These are phyloP conservation scores for Oreochromis aureus DNA, from an alignment of 2,113 vertebrate species.

Conservation along the genomic window DNA sequence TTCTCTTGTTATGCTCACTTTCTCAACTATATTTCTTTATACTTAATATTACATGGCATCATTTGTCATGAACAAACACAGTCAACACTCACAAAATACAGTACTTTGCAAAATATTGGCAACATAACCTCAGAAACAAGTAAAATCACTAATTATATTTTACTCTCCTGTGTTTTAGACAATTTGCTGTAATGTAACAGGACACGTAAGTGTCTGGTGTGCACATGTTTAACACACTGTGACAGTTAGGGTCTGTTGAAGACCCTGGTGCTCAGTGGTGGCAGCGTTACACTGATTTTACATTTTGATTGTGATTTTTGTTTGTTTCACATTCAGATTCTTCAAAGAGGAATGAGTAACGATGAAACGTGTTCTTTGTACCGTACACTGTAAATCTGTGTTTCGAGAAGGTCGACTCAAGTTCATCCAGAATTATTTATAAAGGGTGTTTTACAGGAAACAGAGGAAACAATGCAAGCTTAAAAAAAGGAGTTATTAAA, in stretches of 20 bases:
- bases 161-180: background rate
- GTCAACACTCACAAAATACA: background rate
- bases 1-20: background rate
- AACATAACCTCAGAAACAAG: background rate
- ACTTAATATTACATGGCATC: background rate
- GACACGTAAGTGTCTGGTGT: background rate
- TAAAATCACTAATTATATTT: background rate
- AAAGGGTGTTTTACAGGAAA: background rate
- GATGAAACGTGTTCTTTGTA: background rate
- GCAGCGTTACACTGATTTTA: background rate
- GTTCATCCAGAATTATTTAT: background rate
- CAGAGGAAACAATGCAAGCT: background rate
- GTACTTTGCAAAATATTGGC: background rate
- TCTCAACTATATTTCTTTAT: background rate
- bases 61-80: background rate
- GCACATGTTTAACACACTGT: background rate
- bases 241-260: background rate
- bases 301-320: background rate
- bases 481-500: background rate
- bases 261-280: background rate
- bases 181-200: background rate
- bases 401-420: background rate
- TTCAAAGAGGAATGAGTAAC: background rate
- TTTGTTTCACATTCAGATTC: background rate
- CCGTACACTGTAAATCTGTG: background rate